These are phyloP conservation scores for Manduca sexta DNA, from an alignment of 1,140 invertebrate species.

Conservation along the genomic window DNA sequence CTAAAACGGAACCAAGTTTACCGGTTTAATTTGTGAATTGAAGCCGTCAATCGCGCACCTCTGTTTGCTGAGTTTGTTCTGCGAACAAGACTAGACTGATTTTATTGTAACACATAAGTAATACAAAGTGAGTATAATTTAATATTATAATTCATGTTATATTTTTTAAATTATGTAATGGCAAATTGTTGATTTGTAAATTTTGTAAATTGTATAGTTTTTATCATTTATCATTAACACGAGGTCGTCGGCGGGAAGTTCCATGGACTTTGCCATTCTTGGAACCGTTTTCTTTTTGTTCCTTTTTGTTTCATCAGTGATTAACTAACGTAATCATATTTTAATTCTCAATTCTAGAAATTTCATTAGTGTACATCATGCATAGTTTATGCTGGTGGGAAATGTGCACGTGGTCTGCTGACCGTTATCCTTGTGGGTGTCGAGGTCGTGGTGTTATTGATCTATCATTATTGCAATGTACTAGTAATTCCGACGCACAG, in stretches of 20 bases:
- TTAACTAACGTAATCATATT: background rate
- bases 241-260: conserved; percentile 2
- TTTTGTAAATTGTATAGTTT: background rate
- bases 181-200: no score
- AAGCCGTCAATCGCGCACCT: conserved; percentile 67
- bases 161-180: background rate
- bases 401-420: background rate
- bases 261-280: background rate
- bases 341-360: background rate
- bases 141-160: conserved; percentile 11
- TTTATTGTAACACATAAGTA: conserved; percentile 23
- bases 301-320: background rate
- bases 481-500: background rate
- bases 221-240: background rate
- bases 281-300: background rate
- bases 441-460: background rate
- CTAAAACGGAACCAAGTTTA: conserved; percentile 17
- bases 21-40: conserved; percentile 60
- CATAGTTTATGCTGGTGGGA: background rate
- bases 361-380: no score
- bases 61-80: conserved; percentile 62
- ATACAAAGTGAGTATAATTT: conserved; percentile 47
- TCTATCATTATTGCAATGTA: background rate
- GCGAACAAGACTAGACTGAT: conserved; percentile 43
- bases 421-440: no score